Evolutionary conservation across 2,797 vertebrate species (phyloP).

Genomic region (Acipenser transmontanus): DNA sequence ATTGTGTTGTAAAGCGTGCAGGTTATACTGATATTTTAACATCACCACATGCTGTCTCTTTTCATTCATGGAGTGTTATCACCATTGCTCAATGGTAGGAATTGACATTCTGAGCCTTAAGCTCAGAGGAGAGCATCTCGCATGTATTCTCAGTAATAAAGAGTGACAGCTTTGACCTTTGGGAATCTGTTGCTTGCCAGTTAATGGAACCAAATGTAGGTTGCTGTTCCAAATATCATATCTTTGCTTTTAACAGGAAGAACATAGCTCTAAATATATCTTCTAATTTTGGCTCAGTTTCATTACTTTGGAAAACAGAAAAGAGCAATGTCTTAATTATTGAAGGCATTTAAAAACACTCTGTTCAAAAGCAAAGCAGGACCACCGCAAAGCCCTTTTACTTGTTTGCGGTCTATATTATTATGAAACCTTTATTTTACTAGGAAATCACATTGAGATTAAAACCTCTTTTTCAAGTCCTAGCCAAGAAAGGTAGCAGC

Average conservation of each 20-base stretch:
- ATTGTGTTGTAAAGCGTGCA: too few species aligned
- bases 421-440: too few species aligned
- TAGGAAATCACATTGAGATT: too few species aligned
- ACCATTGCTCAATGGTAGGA: not conserved
- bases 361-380: too few species aligned
- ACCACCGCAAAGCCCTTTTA: too few species aligned
- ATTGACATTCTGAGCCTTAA: slow-evolving; percentile 11
- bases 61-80: slow-evolving; percentile 1
- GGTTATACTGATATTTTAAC: slow-evolving; percentile 5
- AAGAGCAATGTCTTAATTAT: too few species aligned
- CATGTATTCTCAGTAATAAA: slow-evolving; percentile 35
- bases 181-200: slow-evolving; percentile 35
- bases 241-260: slow-evolving; percentile 30
- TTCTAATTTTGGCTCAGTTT: too few species aligned
- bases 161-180: slow-evolving; percentile 38
- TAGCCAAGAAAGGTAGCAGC: too few species aligned
- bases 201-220: slow-evolving; percentile 47
- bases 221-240: slow-evolving; percentile 34
- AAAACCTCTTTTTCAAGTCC: too few species aligned
- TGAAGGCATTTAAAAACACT: too few species aligned
- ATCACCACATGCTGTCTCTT: not conserved
- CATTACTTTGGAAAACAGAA: too few species aligned
- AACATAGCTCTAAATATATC: slow-evolving; percentile 20
- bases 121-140: slow-evolving; percentile 22
- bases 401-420: too few species aligned